Conservation (phyloP, 2,888 invertebrate species). For the Nephrotoma guestfalica region DNA sequence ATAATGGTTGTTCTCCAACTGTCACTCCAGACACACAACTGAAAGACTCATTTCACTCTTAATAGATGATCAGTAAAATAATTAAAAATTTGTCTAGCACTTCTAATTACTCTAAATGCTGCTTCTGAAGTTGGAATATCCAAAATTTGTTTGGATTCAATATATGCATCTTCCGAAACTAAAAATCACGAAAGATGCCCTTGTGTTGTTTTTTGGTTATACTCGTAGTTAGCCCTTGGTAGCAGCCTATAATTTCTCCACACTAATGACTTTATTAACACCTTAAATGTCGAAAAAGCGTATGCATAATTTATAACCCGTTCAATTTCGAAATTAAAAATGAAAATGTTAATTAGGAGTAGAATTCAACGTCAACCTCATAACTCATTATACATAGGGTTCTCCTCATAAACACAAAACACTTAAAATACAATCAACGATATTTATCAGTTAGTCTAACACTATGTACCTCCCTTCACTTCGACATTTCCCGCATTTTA, state of each 20-base stretch:
- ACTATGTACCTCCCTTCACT: neutral
- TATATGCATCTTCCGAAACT: too few species aligned
- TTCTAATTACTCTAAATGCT: too few species aligned
- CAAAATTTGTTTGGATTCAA: too few species aligned
- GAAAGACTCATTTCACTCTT: too few species aligned
- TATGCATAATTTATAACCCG: neutral
- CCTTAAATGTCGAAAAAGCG: neutral
- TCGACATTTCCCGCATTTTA: neutral
- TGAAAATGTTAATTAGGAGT: neutral
- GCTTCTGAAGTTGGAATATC: too few species aligned
- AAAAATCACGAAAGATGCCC: too few species aligned
- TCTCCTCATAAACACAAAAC: neutral
- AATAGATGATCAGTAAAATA: too few species aligned
- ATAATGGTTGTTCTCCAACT: too few species aligned
- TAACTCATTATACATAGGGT: neutral
- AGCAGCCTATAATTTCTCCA: neutral
- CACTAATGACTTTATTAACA: neutral
- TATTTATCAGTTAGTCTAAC: neutral
- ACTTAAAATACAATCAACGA: neutral
- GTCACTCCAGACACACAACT: too few species aligned
- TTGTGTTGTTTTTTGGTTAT: too few species aligned
- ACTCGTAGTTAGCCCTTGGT: too few species aligned
- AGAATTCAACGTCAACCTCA: neutral
- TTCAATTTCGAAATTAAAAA: neutral
- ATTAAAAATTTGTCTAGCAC: too few species aligned